phyloP scores from a whole-genome alignment of 2,113 vertebrate genomes.

The Poecile atricapillus region DNA sequence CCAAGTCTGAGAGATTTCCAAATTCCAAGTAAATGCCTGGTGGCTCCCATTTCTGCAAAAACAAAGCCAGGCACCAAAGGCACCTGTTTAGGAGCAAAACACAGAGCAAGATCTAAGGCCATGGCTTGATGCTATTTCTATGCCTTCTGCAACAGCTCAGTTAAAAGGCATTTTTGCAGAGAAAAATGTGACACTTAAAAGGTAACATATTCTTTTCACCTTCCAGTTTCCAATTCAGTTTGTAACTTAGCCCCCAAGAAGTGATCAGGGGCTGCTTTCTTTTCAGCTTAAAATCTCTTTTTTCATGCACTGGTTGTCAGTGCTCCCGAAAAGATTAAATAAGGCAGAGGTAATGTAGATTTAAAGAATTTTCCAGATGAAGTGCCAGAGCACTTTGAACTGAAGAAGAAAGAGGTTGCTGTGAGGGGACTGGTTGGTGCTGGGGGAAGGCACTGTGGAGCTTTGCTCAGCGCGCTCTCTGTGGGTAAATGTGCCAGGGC shows the following conservation, averaged over 20 bases:
- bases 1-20: not conserved
- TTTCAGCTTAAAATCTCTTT: constrained; percentile 65
- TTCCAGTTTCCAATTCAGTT: constrained; percentile 51
- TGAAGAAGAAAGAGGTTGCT: constrained; percentile 64
- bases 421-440: not conserved
- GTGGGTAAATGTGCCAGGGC: not conserved
- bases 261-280: constrained; percentile 25
- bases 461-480: not conserved
- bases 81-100: not conserved
- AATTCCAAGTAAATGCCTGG: not conserved
- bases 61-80: not conserved
- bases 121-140: not conserved
- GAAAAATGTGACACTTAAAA: constrained; percentile 47
- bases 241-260: constrained; percentile 44
- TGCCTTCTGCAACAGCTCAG: not conserved
- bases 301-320: constrained; percentile 68
- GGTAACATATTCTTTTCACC: constrained; percentile 55
- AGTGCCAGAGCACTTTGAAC: constrained; percentile 67
- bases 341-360: constrained; percentile 74
- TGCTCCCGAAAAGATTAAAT: constrained; percentile 68
- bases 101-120: not conserved
- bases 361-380: constrained; percentile 73
- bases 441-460: not conserved
- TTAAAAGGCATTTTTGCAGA: constrained; percentile 33
- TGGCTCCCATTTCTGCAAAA: not conserved